phyloP scores from a whole-genome alignment of 2,797 vertebrate species.

The Gouania willdenowi region DNA sequence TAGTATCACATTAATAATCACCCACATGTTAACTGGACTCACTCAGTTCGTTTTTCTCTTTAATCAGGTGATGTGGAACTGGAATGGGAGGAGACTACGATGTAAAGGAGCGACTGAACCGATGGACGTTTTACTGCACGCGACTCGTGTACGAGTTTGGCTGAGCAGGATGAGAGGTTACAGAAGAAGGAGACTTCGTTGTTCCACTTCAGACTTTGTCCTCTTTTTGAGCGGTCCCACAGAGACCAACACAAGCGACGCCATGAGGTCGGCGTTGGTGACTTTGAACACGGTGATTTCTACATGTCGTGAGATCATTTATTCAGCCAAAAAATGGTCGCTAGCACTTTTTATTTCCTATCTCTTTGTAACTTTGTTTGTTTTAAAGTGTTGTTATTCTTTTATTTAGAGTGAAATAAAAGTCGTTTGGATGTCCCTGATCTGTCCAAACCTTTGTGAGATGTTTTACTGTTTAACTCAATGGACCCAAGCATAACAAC shows the following conservation, averaged over 20 bases:
- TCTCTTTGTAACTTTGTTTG: constrained; percentile 38
- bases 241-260: too few species aligned
- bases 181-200: constrained; percentile 13
- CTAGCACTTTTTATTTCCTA: constrained; percentile 29
- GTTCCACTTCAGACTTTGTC: constrained; percentile 24
- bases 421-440: constrained; percentile 29
- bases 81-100: constrained; percentile 98
- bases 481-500: too few species aligned
- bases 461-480: too few species aligned
- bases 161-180: too few species aligned
- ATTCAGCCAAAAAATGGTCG: constrained; percentile 75
- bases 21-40: background rate
- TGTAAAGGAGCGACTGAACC: constrained; percentile 72
- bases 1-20: constrained; percentile 1
- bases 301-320: constrained; percentile 57
- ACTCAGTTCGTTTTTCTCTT: background rate
- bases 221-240: too few species aligned
- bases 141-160: background rate
- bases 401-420: constrained; percentile 63
- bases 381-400: constrained; percentile 27
- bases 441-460: too few species aligned
- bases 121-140: too few species aligned
- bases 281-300: constrained; percentile 58
- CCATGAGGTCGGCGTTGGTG: too few species aligned
- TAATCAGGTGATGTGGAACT: constrained; percentile 91